Evolutionary conservation across 2,797 vertebrate genomes (phyloP).

Genomic region (Carcharodon carcharias): DNA sequence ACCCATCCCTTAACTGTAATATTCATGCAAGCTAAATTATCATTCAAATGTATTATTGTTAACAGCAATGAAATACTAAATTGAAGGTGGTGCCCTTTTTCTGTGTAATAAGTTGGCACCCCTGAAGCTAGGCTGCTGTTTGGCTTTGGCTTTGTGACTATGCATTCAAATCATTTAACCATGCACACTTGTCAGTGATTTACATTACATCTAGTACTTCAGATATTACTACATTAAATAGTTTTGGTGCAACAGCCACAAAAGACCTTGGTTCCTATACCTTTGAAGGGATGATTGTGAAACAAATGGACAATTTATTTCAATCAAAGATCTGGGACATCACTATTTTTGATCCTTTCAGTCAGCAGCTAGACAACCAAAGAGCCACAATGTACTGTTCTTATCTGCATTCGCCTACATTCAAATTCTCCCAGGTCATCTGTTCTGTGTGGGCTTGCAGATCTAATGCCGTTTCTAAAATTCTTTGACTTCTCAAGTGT

Average conservation of each 20-base stretch:
- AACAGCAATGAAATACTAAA: constrained; percentile 1
- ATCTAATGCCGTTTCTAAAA: neutral
- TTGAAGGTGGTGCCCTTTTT: neutral
- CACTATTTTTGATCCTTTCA: neutral
- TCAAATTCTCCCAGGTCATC: constrained; percentile 12
- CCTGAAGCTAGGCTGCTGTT: neutral
- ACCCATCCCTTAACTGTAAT: neutral
- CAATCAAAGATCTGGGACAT: constrained; percentile 7
- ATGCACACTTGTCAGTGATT: neutral
- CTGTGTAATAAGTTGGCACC: neutral
- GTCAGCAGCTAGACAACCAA: neutral
- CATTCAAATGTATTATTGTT: neutral
- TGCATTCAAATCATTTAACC: neutral
- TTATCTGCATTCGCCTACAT: neutral
- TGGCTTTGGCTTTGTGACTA: neutral
- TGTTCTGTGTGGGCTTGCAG: neutral
- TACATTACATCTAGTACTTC: neutral
- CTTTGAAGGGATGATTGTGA: neutral
- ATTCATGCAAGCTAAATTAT: neutral
- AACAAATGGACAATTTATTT: constrained; percentile 17
- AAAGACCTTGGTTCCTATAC: neutral
- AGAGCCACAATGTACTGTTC: neutral
- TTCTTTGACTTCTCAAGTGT: constrained; percentile 24
- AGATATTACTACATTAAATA: neutral
- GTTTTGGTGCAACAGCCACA: neutral